These are phyloP conservation scores for Helicoverpa armigera DNA, from an alignment of 1,140 invertebrate species.

Conservation along the genomic window DNA sequence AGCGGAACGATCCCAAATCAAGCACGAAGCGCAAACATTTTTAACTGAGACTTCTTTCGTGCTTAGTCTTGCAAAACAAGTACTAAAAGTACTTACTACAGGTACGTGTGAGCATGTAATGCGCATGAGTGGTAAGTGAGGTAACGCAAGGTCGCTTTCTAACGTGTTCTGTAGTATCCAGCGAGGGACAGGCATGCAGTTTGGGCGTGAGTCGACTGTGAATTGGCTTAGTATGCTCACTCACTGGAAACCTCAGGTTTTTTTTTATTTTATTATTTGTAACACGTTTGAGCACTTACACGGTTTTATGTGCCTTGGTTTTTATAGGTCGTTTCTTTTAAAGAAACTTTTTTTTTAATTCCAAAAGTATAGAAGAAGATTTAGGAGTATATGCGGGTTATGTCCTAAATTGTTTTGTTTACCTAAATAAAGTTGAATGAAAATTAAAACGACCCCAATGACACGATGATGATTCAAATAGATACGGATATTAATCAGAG, in stretches of 20 bases:
- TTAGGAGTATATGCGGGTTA: no score
- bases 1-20: no score
- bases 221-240: constrained; percentile 30
- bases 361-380: no score
- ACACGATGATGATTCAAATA: no score
- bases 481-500: no score
- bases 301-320: background rate
- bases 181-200: constrained; percentile 23
- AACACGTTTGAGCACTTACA: background rate
- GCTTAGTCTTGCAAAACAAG: background rate
- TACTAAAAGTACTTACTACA: background rate
- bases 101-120: constrained; percentile 6
- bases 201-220: constrained; percentile 28
- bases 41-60: background rate
- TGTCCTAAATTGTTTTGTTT: no score
- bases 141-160: constrained; percentile 60
- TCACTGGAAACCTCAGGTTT: background rate
- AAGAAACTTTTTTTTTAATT: no score
- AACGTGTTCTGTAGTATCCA: constrained; percentile 48
- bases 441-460: no score
- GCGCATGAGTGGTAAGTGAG: constrained; percentile 41
- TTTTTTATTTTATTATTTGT: constrained; percentile 19
- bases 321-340: constrained; percentile 6
- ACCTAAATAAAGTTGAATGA: no score
- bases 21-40: no score